Evolutionary conservation across 2,888 invertebrate genomes (phyloP).

Genomic region (Drosophila infuscata): DNA sequence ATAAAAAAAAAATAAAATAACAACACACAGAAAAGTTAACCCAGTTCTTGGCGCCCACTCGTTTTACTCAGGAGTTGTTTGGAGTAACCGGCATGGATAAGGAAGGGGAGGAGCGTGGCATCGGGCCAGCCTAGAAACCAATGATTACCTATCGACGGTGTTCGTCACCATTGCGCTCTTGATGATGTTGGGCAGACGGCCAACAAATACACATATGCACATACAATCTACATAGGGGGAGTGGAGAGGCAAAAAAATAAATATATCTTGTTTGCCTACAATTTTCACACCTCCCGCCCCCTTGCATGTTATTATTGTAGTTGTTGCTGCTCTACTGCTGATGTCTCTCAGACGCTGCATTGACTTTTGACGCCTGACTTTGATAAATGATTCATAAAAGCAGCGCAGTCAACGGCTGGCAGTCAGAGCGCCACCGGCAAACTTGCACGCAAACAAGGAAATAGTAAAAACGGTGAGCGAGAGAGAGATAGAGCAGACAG

Average conservation of each 20-base stretch:
- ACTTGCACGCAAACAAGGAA: conserved; percentile 18
- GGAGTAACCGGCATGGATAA: conserved; percentile 28
- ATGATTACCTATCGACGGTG: conserved; percentile 56
- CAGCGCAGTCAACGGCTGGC: conserved; percentile 58
- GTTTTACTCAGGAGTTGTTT: conserved; percentile 53
- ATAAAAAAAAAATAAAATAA: conserved; percentile 8
- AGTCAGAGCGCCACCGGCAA: conserved; percentile 45
- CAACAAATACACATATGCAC: conserved; percentile 38
- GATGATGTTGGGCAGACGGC: conserved; percentile 63
- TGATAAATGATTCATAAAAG: conserved; percentile 79
- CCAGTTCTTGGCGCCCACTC: conserved; percentile 68
- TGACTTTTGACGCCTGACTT: conserved; percentile 79
- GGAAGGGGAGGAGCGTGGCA: neutral
- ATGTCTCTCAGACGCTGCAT: conserved; percentile 53
- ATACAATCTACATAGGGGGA: neutral
- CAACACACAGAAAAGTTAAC: conserved; percentile 54
- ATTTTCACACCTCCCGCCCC: conserved; percentile 61
- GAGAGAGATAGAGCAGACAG: neutral
- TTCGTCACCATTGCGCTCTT: conserved; percentile 46
- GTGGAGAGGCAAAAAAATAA: conserved; percentile 5
- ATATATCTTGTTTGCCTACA: conserved; percentile 56
- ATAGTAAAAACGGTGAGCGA: conserved; percentile 7
- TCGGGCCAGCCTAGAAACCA: conserved; percentile 19
- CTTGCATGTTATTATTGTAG: conserved; percentile 35
- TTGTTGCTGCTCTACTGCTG: conserved; percentile 25